Percentiles rank a stretch among this genome's conserved stretches.
phyloP scores from a whole-genome alignment of 2,797 vertebrate genomes.

The Paedocypris micromegethes region DNA sequence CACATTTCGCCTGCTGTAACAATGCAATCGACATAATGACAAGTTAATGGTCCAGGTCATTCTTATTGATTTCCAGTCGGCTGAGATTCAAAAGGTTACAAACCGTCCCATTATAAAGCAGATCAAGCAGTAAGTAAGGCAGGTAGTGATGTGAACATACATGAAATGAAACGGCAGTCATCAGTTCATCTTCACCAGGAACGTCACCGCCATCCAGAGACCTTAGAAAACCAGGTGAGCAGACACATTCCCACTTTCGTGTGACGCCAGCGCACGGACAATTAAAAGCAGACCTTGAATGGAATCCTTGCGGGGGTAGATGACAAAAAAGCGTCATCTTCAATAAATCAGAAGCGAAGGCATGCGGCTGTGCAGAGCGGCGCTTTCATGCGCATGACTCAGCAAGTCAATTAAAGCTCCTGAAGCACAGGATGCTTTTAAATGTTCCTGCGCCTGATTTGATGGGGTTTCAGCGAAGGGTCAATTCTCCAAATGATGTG shows the following conservation, averaged over 20 bases:
- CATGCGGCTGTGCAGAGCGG: not conserved
- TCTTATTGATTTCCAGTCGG: slow-evolving; percentile 23
- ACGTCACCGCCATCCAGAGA: not conserved
- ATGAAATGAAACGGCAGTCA: slow-evolving; percentile 15
- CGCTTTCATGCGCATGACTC: slow-evolving; percentile 4
- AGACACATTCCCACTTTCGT: not conserved
- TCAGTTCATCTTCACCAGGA: not conserved
- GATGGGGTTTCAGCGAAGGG: slow-evolving; percentile 1
- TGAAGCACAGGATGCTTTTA: slow-evolving; percentile 7
- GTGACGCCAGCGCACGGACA: slow-evolving; percentile 3
- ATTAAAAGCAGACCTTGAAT: slow-evolving; percentile 24
- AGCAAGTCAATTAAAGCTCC: slow-evolving; percentile 23
- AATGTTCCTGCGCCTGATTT: not conserved
- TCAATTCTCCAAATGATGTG: slow-evolving; percentile 8
- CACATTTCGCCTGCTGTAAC: slow-evolving; percentile 5
- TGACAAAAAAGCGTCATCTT: slow-evolving; percentile 5
- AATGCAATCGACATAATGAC: slow-evolving; percentile 15
- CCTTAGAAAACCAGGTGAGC: not conserved
- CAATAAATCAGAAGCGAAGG: not conserved
- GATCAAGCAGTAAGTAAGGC: slow-evolving; percentile 4
- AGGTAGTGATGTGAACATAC: slow-evolving; percentile 6
- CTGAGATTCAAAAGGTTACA: slow-evolving; percentile 20
- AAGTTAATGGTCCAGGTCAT: slow-evolving; percentile 14
- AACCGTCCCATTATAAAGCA: slow-evolving; percentile 8
- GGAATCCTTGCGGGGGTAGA: slow-evolving; percentile 1